Percentiles rank a stretch among this genome's conserved stretches.
phyloP scores from a whole-genome alignment of 1,140 invertebrate genomes.

The Drosophila paulistorum region DNA sequence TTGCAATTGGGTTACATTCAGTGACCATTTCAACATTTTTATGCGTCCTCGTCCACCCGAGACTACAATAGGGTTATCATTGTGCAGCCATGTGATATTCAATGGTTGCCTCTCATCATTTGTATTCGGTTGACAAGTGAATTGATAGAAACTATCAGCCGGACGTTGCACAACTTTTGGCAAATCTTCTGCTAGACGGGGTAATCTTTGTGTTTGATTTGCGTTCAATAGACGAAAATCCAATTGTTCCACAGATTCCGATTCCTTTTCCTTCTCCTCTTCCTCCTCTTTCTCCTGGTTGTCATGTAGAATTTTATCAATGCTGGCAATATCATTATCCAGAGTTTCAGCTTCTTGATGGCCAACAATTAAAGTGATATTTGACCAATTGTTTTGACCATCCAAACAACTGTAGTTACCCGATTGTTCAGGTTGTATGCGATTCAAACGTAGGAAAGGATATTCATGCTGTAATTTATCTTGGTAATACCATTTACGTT shows the following conservation, averaged over 20 bases:
- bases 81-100: slow-evolving; percentile 91
- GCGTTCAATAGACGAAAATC: not conserved
- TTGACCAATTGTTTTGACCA: slow-evolving; percentile 47
- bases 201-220: not conserved
- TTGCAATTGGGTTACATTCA: slow-evolving; percentile 88
- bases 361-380: slow-evolving; percentile 55
- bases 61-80: slow-evolving; percentile 73
- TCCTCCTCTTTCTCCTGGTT: slow-evolving; percentile 53
- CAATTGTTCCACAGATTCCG: not conserved
- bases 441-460: slow-evolving; percentile 31
- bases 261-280: slow-evolving; percentile 78
- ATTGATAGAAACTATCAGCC: not conserved
- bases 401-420: slow-evolving; percentile 60
- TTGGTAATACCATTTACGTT: slow-evolving; percentile 58
- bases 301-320: not conserved
- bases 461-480: slow-evolving; percentile 26
- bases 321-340: slow-evolving; percentile 52
- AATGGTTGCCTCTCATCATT: slow-evolving; percentile 79
- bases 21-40: slow-evolving; percentile 85
- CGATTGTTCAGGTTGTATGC: slow-evolving; percentile 35
- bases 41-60: slow-evolving; percentile 70
- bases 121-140: not conserved
- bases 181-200: not conserved
- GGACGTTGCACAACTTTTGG: not conserved
- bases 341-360: not conserved